Conservation (phyloP, 1,140 invertebrate genomes). For the Apis laboriosa region DNA sequence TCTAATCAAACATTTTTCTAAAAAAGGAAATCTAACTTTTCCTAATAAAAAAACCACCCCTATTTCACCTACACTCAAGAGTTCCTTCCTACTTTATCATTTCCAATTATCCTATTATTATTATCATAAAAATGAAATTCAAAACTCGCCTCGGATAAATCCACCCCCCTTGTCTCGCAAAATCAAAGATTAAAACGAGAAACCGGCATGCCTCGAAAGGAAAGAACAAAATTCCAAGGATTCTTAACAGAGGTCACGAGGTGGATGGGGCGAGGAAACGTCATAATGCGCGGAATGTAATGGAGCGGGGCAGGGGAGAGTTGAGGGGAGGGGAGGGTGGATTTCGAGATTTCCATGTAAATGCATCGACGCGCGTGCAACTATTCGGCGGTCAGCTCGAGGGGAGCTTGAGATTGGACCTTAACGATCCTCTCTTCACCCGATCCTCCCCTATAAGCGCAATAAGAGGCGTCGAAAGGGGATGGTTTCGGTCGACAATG, state of each 20-base stretch:
- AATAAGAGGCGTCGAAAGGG: slow-evolving; percentile 23
- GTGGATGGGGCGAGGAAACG: slow-evolving; percentile 15
- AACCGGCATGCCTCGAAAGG: too few species aligned
- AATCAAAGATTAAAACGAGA: too few species aligned
- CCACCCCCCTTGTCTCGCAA: too few species aligned
- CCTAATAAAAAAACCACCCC: too few species aligned
- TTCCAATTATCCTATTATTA: too few species aligned
- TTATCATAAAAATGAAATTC: too few species aligned
- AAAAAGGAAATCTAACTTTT: too few species aligned
- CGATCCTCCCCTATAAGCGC: slow-evolving; percentile 43
- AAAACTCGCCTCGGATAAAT: too few species aligned
- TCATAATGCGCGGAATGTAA: slow-evolving; percentile 57
- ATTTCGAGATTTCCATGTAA: slow-evolving; percentile 60
- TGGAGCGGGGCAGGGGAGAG: slow-evolving; percentile 2
- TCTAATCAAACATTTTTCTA: too few species aligned
- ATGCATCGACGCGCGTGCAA: slow-evolving; percentile 50
- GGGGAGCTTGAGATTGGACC: slow-evolving; percentile 28
- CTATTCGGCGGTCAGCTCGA: slow-evolving; percentile 51
- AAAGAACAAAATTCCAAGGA: slow-evolving; percentile 22
- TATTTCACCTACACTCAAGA: too few species aligned
- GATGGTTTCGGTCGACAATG: slow-evolving; percentile 32
- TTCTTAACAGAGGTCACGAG: slow-evolving; percentile 39
- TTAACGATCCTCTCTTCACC: slow-evolving; percentile 49
- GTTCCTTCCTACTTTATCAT: too few species aligned
- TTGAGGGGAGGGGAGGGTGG: too few species aligned